Evolutionary conservation across 1,140 invertebrate species (phyloP), one percentile per base, ranked within the genome.

Genomic region (Conopomorpha cramerella): DNA sequence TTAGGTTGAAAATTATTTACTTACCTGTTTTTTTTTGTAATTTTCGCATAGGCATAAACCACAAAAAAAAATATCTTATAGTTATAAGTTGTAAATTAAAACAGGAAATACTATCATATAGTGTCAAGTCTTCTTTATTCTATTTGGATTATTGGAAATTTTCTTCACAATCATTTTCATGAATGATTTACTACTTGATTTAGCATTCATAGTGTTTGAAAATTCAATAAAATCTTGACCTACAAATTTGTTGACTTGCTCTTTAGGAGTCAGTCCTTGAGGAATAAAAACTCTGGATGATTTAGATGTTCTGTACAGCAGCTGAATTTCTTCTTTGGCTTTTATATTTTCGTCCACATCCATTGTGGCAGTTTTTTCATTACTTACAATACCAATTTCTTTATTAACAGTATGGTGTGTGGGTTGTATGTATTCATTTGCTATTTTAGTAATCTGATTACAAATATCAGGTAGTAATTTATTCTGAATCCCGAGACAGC

Each of bases 81-180:
- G n/a, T n/a, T n/a, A n/a, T n/a, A n/a, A n/a, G n/a, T n/a, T n/a
- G n/a, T n/a, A n/a, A n/a, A n/a, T n/a, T n/a, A n/a, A n/a, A n/a
- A n/a, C n/a, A n/a, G n/a, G n/a, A n/a, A n/a, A n/a, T n/a, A n/a
- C n/a, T n/a, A n/a, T n/a, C n/a, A n/a, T n/a, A n/a, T n/a, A n/a
- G n/a, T n/a, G n/a, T n/a, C n/a, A n/a, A n/a, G n/a, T 43, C 27
- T 3, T 28, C 37, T 46, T 34, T 8, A 34, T 30, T 38, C 64
- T 63, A 13, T 67, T 60, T 30, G 60, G 55, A 58, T 71, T 73
- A 34, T 54, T 68, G 23, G 46, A 33, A 41, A 71, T 55, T 51
- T 43, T 59, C 37, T 71, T 74, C 8, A 74, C 29, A 30, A 59
- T 45, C 66, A 71, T 67, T 44, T 52, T 63, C 54, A 53, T 64